phyloP scores from a whole-genome alignment of 2,888 invertebrate genomes.

The Pilophorus perplexus region DNA sequence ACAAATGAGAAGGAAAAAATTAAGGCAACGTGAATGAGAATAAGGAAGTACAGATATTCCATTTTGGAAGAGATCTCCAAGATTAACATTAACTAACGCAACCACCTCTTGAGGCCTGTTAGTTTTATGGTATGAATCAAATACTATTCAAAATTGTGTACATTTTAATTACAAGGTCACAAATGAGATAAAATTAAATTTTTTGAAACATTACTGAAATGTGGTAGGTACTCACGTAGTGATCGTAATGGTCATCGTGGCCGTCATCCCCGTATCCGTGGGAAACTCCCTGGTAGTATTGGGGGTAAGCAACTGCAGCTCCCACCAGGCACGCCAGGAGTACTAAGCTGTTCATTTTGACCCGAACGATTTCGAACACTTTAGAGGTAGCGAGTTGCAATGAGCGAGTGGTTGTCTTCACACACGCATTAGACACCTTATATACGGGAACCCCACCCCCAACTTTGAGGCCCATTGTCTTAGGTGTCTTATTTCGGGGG shows the following conservation, averaged over 20 bases:
- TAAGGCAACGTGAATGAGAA: too few species aligned
- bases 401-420: conserved; percentile 8
- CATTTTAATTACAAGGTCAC: too few species aligned
- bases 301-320: conserved; percentile 20
- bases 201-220: not conserved
- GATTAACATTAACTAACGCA: too few species aligned
- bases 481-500: too few species aligned
- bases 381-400: not conserved
- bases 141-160: too few species aligned
- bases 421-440: conserved; percentile 29
- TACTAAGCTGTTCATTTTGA: conserved; percentile 20
- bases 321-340: conserved; percentile 10
- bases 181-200: too few species aligned
- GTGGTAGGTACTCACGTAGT: conserved; percentile 2
- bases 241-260: not conserved
- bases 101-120: too few species aligned
- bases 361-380: not conserved
- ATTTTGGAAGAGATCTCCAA: too few species aligned
- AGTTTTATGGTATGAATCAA: too few species aligned
- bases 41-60: too few species aligned
- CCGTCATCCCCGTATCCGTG: not conserved
- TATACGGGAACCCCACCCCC: conserved; percentile 4
- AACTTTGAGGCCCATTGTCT: too few species aligned
- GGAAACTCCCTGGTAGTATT: conserved; percentile 11
- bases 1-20: too few species aligned